These are phyloP conservation scores for Umimayanthus chanpuru DNA, from an alignment of 92 coral and sea anemone genomes.

Conservation along the genomic window DNA sequence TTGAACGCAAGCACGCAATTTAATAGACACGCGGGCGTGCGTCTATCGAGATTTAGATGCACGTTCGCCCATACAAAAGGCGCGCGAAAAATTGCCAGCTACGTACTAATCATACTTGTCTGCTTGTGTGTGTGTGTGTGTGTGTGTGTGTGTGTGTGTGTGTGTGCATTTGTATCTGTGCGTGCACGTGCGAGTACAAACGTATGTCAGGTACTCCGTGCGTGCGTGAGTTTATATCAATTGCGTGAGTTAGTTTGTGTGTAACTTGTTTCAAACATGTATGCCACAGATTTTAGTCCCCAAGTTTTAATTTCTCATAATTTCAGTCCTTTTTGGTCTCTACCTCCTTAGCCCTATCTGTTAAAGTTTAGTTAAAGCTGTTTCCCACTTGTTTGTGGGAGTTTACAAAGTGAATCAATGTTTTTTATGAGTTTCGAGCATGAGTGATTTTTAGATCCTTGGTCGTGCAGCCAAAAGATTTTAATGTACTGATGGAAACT, in stretches of 20 bases:
- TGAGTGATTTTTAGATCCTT: too few species aligned
- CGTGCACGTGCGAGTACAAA: neutral
- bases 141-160: neutral
- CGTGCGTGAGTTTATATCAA: neutral
- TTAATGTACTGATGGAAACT: too few species aligned
- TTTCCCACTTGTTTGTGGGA: neutral
- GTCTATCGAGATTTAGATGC: too few species aligned
- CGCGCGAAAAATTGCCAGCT: too few species aligned
- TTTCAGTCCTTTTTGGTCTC: neutral
- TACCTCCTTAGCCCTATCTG: neutral
- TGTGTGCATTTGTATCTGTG: neutral
- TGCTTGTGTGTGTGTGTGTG: neutral
- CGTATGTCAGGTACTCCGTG: neutral
- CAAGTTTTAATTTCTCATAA: neutral
- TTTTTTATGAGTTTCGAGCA: too few species aligned
- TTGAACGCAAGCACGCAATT: too few species aligned
- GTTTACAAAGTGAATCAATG: too few species aligned
- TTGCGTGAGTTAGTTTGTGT: neutral
- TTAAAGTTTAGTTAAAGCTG: too few species aligned
- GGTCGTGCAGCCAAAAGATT: too few species aligned
- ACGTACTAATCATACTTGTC: neutral
- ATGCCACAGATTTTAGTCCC: neutral
- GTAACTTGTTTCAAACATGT: neutral
- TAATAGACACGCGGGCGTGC: too few species aligned
- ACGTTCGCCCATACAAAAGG: too few species aligned